Conservation (phyloP, 2,113 vertebrate species). For the Phodopus roborovskii region DNA sequence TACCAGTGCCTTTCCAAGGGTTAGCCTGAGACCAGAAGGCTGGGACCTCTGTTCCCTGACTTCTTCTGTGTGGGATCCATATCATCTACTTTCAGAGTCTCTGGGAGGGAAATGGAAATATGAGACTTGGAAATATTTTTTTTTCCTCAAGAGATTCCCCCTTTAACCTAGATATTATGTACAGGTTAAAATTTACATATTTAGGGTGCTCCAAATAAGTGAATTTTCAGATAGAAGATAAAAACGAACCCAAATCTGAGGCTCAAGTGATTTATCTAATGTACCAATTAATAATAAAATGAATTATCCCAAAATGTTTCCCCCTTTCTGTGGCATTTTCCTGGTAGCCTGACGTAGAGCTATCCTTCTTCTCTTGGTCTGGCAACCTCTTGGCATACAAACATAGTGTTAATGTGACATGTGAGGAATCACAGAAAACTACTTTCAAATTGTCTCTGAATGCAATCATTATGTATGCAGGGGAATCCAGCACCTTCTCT, state of each 20-base stretch:
- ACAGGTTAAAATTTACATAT: conserved; percentile 58
- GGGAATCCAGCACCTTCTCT: neutral
- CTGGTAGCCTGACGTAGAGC: neutral
- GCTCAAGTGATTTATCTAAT: conserved; percentile 39
- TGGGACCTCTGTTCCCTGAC: neutral
- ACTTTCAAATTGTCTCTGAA: neutral
- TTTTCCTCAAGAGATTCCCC: neutral
- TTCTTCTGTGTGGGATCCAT: neutral
- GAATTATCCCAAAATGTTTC: conserved; percentile 30
- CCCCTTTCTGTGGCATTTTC: conserved; percentile 30
- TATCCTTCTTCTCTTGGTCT: neutral
- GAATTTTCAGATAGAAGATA: conserved; percentile 49
- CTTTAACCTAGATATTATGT: neutral
- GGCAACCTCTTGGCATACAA: neutral
- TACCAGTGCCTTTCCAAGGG: fast-evolving
- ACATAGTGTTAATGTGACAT: fast-evolving
- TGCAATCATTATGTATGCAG: neutral
- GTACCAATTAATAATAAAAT: conserved; percentile 31
- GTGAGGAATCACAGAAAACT: neutral
- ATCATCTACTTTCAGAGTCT: neutral
- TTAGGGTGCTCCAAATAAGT: conserved; percentile 48
- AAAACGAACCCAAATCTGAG: conserved; percentile 6
- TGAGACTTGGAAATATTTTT: conserved; percentile 28
- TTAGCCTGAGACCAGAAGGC: neutral
- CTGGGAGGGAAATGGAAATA: conserved; percentile 39